phyloP scores from a whole-genome alignment of 1,140 invertebrate species.

The Eciton burchellii region DNA sequence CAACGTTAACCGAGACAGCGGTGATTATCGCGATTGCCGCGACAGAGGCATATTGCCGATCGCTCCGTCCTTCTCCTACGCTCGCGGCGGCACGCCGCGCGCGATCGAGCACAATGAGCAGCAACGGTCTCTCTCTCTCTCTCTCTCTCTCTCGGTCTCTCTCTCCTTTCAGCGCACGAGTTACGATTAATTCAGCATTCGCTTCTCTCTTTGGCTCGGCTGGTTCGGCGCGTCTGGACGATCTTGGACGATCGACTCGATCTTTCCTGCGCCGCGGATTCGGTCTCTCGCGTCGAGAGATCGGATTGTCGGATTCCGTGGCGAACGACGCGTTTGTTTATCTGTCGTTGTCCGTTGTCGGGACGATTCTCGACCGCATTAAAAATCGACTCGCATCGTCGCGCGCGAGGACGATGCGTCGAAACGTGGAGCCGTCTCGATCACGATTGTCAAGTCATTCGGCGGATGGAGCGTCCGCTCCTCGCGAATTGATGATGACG shows the following conservation, averaged over 20 bases:
- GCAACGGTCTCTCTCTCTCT: no score
- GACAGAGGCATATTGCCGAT: constrained; percentile 31
- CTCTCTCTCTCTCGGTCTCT: no score
- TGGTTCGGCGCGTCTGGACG: neutral
- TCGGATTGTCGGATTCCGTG: no score
- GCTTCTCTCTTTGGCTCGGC: neutral
- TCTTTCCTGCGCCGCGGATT: neutral
- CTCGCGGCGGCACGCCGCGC: no score
- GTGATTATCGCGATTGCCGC: constrained; percentile 67
- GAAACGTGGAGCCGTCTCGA: constrained; percentile 46
- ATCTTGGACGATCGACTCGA: neutral
- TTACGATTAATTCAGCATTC: neutral
- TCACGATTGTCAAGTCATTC: constrained; percentile 42
- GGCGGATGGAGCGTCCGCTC: constrained; percentile 29
- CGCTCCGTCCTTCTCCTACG: neutral
- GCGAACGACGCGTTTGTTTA: constrained; percentile 63
- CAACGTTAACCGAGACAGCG: constrained; percentile 72
- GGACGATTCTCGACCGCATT: constrained; percentile 58
- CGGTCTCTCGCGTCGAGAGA: neutral
- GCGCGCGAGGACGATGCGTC: constrained; percentile 40
- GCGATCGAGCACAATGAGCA: neutral
- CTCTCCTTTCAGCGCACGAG: neutral
- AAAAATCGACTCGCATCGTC: constrained; percentile 47
- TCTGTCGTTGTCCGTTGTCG: constrained; percentile 70
- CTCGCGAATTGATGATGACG: no score